Base-by-base conservation (phyloP, 2,888 invertebrate species). In the Hetaerina titia region DNA sequence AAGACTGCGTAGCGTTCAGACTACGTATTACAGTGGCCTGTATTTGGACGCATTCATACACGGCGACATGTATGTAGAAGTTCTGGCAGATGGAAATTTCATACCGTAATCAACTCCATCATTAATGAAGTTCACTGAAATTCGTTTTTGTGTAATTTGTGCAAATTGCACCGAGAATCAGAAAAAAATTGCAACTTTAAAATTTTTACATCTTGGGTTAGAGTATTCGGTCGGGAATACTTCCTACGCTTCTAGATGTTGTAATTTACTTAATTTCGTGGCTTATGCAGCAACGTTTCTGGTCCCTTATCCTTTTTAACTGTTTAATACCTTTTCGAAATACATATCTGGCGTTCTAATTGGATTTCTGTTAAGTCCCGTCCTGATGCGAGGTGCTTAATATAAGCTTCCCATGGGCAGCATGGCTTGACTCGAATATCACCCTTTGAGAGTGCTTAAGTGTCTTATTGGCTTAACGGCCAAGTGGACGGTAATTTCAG, bases 381-480 rank as follows among this genome's bases (percentile, higher is more conserved):
- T 15, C 81, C 31, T 81, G 25, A 81, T 81, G 31, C 81, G 81
- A 31, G 81, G 81, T 81, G 81, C 81, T 81, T 81, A 81, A 31
- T 81, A 81, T 81, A 81, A 81, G 81, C 81, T 81, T 81, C 81
- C 81, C 81, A 25, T n/a, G 31, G 81, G 81, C 81, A 31, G 81
- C 81, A 81, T 81, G 81, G 31, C 81, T 31, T 11, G 81, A 81
- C 81, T 81, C 25, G 81, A 81, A 81, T 81, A 81, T 81, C 81
- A 31, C 81, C 81, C 25, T 81, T 81, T 81, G 81, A 81, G 81
- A 81, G 81, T 81, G 81, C 81, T 81, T 31, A 81, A 81, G 81
- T 81, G 81, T 81, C 81, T 81, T 81, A 81, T 81, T 81, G 81
- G 81, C 81, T 81, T 81, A 81, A 81, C 81, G 81, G 81, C 81